Evolutionary conservation across 2,888 invertebrate genomes (phyloP), one percentile per base, ranked within the genome.

Genomic region (Nymphalis polychloros): DNA sequence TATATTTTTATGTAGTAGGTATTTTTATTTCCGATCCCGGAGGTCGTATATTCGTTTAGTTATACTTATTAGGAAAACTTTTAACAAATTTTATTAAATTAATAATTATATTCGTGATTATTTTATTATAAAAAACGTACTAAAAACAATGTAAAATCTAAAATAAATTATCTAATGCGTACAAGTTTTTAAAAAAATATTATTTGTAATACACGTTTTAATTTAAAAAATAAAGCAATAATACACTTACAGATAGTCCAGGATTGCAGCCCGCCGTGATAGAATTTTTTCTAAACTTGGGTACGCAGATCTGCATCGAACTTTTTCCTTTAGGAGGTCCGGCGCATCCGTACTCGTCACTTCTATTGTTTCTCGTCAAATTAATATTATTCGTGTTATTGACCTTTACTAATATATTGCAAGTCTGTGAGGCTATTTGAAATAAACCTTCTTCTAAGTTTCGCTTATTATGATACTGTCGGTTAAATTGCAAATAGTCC

Each of bases 341-440:
- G 27, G 92, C 91, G 73, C 90, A 90, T 27, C 93, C 94, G 79
- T 94, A 94, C 81, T 94, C 94, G 77, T 95, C 94, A 83, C 94
- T 95, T 67, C 94, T 91, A 72, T 94, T 93, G 79, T 94, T 94
- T 61, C 95, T 94, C 77, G 95, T 95, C 78, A 92, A 81, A 78
- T 95, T 95, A 71, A 95, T 95, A 82, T 96, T 95, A 84, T 95
- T 95, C 60, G 95, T 95, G 78, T 96, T 95, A 83, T 95, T 95
- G 74, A 96, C 95, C 93, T 96, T 95, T 67, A 96, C 95, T 71
- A 96, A 88, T 74, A 96, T 95, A 82, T 95, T 96, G 80, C 96
- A 96, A 67, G 96, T 96, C 84, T 96, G 96, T 17, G 96, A 95
- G 6, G 96, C 96, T 75, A 96, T 96, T 91, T 96, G 96, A 81